A percentile compares a stretch with the other conserved stretches of the same genome.
Evolutionary conservation across 2,113 vertebrate genomes (phyloP).

Genomic region (Electrona antarctica): DNA sequence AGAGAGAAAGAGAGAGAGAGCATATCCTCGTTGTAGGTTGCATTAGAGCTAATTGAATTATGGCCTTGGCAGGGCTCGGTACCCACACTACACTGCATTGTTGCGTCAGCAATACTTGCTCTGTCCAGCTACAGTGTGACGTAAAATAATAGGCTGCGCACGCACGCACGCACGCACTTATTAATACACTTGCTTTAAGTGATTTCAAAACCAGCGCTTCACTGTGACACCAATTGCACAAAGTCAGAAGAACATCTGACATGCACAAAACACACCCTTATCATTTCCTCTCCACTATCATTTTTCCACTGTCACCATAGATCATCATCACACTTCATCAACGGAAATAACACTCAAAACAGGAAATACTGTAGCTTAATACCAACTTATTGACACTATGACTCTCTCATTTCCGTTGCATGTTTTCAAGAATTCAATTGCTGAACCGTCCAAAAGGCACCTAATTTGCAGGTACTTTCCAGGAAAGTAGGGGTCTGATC

Average conservation of each 20-base stretch:
- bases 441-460: no score
- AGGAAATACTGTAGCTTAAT: conserved; percentile 10
- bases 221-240: no score
- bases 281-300: conserved; percentile 19
- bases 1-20: neutral
- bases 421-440: no score
- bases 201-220: no score
- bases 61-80: conserved; percentile 17
- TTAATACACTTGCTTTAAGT: no score
- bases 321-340: conserved; percentile 2
- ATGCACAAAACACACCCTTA: conserved; percentile 19
- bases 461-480: no score
- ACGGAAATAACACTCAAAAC: conserved; percentile 24
- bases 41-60: conserved; percentile 49
- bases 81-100: conserved; percentile 40
- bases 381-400: neutral
- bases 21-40: conserved; percentile 36
- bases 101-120: conserved; percentile 45
- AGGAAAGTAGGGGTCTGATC: no score
- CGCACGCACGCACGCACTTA: neutral
- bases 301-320: conserved; percentile 21
- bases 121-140: conserved; percentile 9
- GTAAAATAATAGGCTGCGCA: neutral
- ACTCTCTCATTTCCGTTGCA: no score
- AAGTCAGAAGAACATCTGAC: no score